Evolutionary conservation across 2,797 vertebrate species (phyloP), one percentile per base, ranked within the genome.

Genomic region (Aulostomus chinensis): DNA sequence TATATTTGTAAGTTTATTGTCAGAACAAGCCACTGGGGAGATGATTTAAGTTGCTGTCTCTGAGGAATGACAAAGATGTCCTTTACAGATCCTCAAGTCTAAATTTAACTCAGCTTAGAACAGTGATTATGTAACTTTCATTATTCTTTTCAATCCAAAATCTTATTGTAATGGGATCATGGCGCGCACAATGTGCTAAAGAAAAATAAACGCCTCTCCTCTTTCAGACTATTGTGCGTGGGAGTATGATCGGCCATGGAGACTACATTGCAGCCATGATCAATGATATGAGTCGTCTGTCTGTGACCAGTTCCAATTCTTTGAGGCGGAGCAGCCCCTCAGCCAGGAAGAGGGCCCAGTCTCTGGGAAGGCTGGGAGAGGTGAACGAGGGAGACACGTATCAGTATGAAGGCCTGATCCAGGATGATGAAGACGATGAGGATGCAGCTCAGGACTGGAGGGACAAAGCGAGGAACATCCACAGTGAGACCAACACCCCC

Each of bases 251-350:
- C 22, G 94, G 94, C 61, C 89, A 92, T 3, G 96, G 97, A 3
- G 95, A 95, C 68, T 97, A 97, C 68, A 98, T 99, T 78, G 89
- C 94, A 0, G 96, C 94, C 69, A 88, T 98, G 86, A 93, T 99
- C 82, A 94, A 89, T 0, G 96, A 99, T 52, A 95, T 99, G 90
- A 96, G 92, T 88, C 96, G 96, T 24, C 88, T 99, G 58, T 98
- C 97, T 0, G 95, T 95, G 81, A 98, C 93, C 86, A 98, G 97
- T 46, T 99, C 96, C 1, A 99, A 99, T 79, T 99, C 97, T n/a
- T 70, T 99, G 57, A 85, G 92, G 65, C 93, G 94, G 45, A 93
- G 91, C 66, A 98, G 96, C 77, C 97, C 96, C 14, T 95, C 92
- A 6, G 79, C 91, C 30, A 91, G 95, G 62, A 94, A 95, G 72